Evolutionary conservation across 2,113 vertebrate species (phyloP).

Genomic region (Ursus arctos): DNA sequence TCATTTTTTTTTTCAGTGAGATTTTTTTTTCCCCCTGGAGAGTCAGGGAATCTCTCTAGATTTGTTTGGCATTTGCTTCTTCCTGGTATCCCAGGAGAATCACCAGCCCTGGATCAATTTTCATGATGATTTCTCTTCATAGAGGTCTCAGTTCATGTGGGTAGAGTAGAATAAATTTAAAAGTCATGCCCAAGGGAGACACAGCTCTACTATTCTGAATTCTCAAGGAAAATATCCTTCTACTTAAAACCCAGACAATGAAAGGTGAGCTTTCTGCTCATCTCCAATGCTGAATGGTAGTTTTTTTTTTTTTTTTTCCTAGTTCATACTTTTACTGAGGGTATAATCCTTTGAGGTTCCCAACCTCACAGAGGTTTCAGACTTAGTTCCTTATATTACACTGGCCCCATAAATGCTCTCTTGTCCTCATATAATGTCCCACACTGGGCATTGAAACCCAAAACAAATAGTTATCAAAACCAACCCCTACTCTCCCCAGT

Average conservation of each 20-base stretch:
- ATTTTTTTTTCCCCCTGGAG: not conserved
- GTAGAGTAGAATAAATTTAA: not conserved
- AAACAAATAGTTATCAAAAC: not conserved
- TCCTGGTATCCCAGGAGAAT: not conserved
- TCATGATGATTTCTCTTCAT: not conserved
- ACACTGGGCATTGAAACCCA: not conserved
- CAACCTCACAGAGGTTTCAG: not conserved
- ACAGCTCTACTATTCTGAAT: not conserved
- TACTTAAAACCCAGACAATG: not conserved
- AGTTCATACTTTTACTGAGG: not conserved
- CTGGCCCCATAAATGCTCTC: not conserved
- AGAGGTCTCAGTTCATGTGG: not conserved
- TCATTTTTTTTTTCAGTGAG: not conserved
- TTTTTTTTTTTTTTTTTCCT: not conserved
- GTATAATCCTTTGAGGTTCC: not conserved
- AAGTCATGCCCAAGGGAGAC: not conserved
- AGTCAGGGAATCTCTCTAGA: not conserved
- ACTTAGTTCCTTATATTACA: not conserved
- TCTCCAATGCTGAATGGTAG: not conserved
- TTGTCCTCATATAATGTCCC: not conserved
- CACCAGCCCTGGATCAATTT: not conserved
- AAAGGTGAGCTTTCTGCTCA: not conserved
- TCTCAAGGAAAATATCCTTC: not conserved
- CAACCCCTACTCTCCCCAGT: not conserved
- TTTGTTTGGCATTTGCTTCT: conserved; percentile 22